Evolutionary conservation across 1,140 invertebrate genomes (phyloP), one percentile per base, ranked within the genome.

Genomic region (Lanistes nyassanus): DNA sequence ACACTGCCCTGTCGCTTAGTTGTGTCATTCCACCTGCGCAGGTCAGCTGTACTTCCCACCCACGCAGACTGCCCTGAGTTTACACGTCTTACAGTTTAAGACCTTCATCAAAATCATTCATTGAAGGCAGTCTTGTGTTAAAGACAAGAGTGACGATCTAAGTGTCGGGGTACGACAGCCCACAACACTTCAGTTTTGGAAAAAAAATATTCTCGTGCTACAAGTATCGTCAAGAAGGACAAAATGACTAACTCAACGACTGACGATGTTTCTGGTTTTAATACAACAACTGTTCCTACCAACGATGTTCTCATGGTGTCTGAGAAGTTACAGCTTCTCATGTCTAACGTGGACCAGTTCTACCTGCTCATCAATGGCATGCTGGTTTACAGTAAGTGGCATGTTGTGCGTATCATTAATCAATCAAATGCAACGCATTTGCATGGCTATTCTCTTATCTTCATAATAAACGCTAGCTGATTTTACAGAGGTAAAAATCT

Each of bases 331-430:
- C n/a, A 71, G 2, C 6, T 67, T 11, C 53, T 82, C 1, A 60
- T 65, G 34, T 21, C 42, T 3, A 80, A 81, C 34, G 62, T 79
- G 75, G 80, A 81, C 56, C 70, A 81, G 36, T 80, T 80, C 68
- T 81, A 80, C 39, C 51, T 83, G 3, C 58, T 81, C 23, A 60
- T 79, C 16, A 81, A 80, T 74, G 80, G 79, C 9, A 80, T 79
- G 58, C 71, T 80, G 3, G 74, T 81, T 19, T 80, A 77, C 34
- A 42, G 80, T 83, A 76, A 81, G 79, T 82, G n/a, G n/a, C 23
- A 9, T 9, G n/a, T n/a, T n/a, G n/a, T n/a, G n/a, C n/a, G n/a
- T n/a, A n/a, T n/a, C n/a, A n/a, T n/a, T n/a, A n/a, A n/a, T n/a
- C n/a, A n/a, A n/a, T n/a, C n/a, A n/a, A n/a, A n/a, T n/a, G n/a